Conservation (phyloP, 2,797 vertebrate species). For the Acanthopagrus latus region DNA sequence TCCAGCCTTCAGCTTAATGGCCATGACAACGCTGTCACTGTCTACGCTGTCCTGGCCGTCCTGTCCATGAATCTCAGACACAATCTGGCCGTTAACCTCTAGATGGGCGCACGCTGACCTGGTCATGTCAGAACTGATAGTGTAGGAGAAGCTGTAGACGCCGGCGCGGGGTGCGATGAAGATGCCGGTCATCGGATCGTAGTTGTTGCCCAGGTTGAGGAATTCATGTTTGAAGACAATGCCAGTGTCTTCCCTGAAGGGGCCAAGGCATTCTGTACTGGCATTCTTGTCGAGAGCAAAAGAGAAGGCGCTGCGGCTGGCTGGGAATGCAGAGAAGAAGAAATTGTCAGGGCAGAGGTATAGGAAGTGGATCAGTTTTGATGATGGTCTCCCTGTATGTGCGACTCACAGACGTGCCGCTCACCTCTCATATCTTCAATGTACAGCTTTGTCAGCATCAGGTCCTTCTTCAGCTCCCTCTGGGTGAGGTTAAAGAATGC, state of each 20-base stretch:
- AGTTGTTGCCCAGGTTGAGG: slow-evolving; percentile 76
- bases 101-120: slow-evolving; percentile 66
- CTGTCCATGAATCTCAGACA: slow-evolving; percentile 46
- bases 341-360: not conserved
- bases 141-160: slow-evolving; percentile 80
- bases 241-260: not conserved
- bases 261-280: slow-evolving; percentile 41
- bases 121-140: slow-evolving; percentile 47
- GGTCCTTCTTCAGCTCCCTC: slow-evolving; percentile 15
- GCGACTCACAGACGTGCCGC: not conserved
- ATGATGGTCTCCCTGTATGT: not conserved
- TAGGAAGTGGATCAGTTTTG: not conserved
- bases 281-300: slow-evolving; percentile 68
- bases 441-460: slow-evolving; percentile 48
- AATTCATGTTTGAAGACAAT: slow-evolving; percentile 70
- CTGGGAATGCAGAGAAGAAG: slow-evolving; percentile 53
- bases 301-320: slow-evolving; percentile 82
- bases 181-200: slow-evolving; percentile 57
- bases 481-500: slow-evolving; percentile 65
- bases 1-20: slow-evolving; percentile 63
- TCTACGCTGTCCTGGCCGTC: slow-evolving; percentile 77
- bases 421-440: slow-evolving; percentile 77
- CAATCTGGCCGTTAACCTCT: slow-evolving; percentile 49
- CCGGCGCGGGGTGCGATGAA: slow-evolving; percentile 76
- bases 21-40: slow-evolving; percentile 64